phyloP scores from a whole-genome alignment of 2,797 vertebrate genomes.

The Euthynnus affinis region DNA sequence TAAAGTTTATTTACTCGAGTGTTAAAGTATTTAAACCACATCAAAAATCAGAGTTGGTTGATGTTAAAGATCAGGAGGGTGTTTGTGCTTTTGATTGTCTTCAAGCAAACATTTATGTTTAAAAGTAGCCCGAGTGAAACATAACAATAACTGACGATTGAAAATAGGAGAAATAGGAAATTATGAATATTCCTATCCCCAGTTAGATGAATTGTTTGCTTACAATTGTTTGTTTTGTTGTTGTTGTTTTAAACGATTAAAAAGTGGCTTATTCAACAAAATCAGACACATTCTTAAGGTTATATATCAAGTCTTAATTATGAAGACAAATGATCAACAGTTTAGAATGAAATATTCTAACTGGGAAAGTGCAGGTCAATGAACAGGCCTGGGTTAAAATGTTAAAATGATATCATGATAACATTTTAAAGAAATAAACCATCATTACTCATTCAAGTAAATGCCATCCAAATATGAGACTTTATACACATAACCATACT shows the following conservation, averaged over 20 bases:
- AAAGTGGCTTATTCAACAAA: neutral
- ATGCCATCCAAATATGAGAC: neutral
- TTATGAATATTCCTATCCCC: neutral
- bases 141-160: neutral
- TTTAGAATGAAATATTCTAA: neutral
- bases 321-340: neutral
- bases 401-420: neutral
- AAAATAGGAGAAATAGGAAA: neutral
- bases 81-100: neutral
- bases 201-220: neutral
- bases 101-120: slow-evolving; percentile 4
- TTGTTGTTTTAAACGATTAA: no score
- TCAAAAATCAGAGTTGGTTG: neutral
- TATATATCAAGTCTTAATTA: neutral
- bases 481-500: neutral
- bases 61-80: neutral
- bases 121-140: neutral
- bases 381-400: neutral
- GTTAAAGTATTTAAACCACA: neutral
- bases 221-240: neutral
- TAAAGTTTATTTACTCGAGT: neutral
- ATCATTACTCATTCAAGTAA: neutral
- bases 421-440: neutral
- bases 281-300: neutral
- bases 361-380: slow-evolving; percentile 3